phyloP scores from a whole-genome alignment of 92 coral and sea anemone species.

The Nematostella vectensis region DNA sequence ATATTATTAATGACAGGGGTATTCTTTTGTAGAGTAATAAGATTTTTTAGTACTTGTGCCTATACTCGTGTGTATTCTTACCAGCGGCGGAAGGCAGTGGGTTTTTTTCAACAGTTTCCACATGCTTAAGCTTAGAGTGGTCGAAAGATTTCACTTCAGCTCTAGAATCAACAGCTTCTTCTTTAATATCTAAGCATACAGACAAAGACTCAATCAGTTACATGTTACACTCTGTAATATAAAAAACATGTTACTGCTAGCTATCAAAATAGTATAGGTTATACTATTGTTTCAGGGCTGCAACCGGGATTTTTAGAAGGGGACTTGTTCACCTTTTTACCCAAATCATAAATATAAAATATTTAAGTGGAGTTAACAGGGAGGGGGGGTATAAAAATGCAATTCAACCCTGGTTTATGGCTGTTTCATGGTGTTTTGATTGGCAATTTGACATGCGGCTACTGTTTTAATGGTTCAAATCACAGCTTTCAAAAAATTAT shows the following conservation, averaged over 20 bases:
- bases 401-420: neutral
- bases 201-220: neutral
- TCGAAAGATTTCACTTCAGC: slow-evolving; percentile 85
- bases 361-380: too few species aligned
- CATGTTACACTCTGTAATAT: neutral
- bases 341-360: too few species aligned
- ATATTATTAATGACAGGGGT: too few species aligned
- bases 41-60: neutral
- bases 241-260: neutral
- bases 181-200: slow-evolving; percentile 45
- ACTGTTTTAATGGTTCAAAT: neutral
- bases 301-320: too few species aligned
- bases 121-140: slow-evolving; percentile 63
- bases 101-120: slow-evolving; percentile 71
- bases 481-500: neutral
- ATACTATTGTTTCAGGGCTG: too few species aligned
- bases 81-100: slow-evolving; percentile 75
- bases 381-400: too few species aligned
- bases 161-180: slow-evolving; percentile 76
- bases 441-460: too few species aligned
- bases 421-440: too few species aligned
- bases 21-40: too few species aligned
- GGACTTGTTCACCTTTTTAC: too few species aligned
- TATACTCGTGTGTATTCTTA: slow-evolving; percentile 22
- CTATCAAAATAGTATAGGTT: neutral